Percentiles rank a stretch among this genome's conserved stretches.
phyloP scores from a whole-genome alignment of 92 coral and sea anemone species.

The Palythoa heliodiscus region DNA sequence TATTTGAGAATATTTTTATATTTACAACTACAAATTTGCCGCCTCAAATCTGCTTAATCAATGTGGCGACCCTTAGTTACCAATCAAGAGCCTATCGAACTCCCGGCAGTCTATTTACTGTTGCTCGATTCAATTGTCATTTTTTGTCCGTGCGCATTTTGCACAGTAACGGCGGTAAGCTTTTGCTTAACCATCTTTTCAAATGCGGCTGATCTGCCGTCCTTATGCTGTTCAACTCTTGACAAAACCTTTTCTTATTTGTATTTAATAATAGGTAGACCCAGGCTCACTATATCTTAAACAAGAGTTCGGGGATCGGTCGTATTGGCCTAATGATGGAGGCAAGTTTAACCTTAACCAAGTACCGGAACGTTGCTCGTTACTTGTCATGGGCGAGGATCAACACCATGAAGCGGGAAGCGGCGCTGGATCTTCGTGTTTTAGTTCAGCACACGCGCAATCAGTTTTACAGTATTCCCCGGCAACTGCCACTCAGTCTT shows the following conservation, averaged over 20 bases:
- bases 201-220: constrained; percentile 4
- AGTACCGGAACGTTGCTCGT: background rate
- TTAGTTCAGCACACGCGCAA: background rate
- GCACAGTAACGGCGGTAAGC: background rate
- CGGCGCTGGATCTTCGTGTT: background rate
- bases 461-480: background rate
- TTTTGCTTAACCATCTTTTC: background rate
- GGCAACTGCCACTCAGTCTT: background rate
- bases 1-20: background rate
- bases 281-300: constrained; percentile 9
- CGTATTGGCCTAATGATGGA: constrained; percentile 11
- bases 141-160: background rate
- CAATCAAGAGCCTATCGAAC: background rate
- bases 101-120: background rate
- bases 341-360: constrained; percentile 19
- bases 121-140: background rate
- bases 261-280: background rate
- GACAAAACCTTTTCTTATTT: no score
- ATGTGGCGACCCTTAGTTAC: background rate
- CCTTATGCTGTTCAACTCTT: background rate
- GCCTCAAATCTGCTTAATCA: background rate
- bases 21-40: background rate
- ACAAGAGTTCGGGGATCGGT: constrained; percentile 30
- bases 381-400: background rate
- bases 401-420: background rate